These are phyloP conservation scores for Dreissena polymorpha DNA, from an alignment of 1,140 invertebrate species.

Conservation along the genomic window DNA sequence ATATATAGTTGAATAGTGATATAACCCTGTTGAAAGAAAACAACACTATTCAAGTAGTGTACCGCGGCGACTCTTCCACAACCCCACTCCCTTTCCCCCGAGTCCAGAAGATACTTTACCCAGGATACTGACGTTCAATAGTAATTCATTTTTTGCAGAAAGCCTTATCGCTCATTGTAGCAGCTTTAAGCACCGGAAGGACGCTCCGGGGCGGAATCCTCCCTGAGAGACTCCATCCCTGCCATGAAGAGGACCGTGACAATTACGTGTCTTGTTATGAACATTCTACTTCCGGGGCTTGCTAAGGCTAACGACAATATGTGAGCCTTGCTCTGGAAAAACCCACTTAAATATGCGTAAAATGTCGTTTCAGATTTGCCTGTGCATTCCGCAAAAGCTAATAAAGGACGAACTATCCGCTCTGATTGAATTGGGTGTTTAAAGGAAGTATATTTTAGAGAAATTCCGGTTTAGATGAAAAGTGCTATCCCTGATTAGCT, in stretches of 20 bases:
- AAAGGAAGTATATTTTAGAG: too few species aligned
- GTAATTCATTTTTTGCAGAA: constrained; percentile 69
- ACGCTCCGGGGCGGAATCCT: constrained; percentile 61
- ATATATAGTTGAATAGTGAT: too few species aligned
- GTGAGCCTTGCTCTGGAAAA: too few species aligned
- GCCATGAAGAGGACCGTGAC: constrained; percentile 80
- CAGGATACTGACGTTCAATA: constrained; percentile 70
- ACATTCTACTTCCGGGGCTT: constrained; percentile 80
- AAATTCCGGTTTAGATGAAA: too few species aligned
- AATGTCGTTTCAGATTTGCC: too few species aligned
- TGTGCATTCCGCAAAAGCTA: too few species aligned
- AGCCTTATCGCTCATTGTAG: constrained; percentile 47
- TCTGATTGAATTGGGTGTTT: too few species aligned
- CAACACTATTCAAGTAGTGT: constrained; percentile 77
- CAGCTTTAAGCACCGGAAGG: constrained; percentile 60
- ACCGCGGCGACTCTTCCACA: constrained; percentile 73
- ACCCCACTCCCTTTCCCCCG: constrained; percentile 72
- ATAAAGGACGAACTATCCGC: too few species aligned
- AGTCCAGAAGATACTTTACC: constrained; percentile 63
- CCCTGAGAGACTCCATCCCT: constrained; percentile 78
- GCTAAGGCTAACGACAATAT: constrained; percentile 72
- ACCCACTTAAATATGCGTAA: too few species aligned
- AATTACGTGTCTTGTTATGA: constrained; percentile 79
- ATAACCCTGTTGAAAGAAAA: too few species aligned
- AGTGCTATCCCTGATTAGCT: too few species aligned